phyloP scores from a whole-genome alignment of 2,888 invertebrate genomes.

The Seira musarum region DNA sequence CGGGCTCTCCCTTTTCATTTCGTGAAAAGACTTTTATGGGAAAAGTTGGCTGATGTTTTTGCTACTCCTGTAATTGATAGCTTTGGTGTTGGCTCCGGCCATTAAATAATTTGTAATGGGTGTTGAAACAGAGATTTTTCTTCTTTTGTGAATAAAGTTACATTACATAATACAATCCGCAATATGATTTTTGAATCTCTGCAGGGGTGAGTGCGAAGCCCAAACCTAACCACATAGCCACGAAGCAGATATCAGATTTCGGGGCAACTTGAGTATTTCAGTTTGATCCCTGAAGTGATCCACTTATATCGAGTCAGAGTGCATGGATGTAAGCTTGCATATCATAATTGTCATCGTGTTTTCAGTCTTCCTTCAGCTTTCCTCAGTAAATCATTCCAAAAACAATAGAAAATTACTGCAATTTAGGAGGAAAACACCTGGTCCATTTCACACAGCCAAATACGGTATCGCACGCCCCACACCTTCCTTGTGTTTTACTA shows the following conservation, averaged over 20 bases:
- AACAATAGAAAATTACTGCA: slow-evolving; percentile 1
- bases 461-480: not conserved
- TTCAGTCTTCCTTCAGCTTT: not conserved
- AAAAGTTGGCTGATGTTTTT: slow-evolving; percentile 3
- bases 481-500: slow-evolving; percentile 4
- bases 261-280: no score
- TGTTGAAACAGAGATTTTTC: slow-evolving; percentile 11
- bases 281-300: no score
- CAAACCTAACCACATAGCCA: no score
- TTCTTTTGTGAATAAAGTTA: not conserved
- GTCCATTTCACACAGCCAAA: slow-evolving; percentile 6
- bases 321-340: no score
- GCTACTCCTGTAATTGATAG: slow-evolving; percentile 36
- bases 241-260: no score
- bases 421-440: slow-evolving; percentile 4
- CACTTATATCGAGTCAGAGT: no score
- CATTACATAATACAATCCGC: not conserved
- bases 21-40: slow-evolving; percentile 3
- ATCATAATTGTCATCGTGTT: no score
- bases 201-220: not conserved
- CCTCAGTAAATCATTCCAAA: not conserved
- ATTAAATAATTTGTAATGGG: slow-evolving; percentile 8
- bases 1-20: slow-evolving; percentile 24
- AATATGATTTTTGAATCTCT: not conserved
- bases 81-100: slow-evolving; percentile 4